Conservation (phyloP, 2,113 vertebrate genomes). For the Ageneiosus marmoratus region DNA sequence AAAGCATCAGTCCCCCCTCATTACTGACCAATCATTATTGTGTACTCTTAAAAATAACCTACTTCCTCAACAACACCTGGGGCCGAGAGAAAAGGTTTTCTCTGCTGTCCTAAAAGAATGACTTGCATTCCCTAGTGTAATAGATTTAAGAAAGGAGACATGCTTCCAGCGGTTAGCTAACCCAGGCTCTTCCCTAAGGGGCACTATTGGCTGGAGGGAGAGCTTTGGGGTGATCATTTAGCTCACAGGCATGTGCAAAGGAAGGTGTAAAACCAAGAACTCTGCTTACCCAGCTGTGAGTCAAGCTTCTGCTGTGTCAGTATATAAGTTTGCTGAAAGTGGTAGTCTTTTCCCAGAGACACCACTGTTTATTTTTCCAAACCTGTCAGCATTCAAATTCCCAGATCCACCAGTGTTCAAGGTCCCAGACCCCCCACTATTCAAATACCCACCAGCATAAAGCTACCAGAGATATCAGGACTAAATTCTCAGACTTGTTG, state of each 20-base stretch:
- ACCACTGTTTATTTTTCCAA: not conserved
- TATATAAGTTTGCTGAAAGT: not conserved
- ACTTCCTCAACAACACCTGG: not conserved
- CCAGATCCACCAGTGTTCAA: not conserved
- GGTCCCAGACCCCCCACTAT: not conserved
- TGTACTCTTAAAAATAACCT: not conserved
- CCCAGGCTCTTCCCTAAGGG: not conserved
- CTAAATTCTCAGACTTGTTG: not conserved
- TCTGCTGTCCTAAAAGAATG: not conserved
- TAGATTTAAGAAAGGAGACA: not conserved
- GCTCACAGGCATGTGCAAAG: no score
- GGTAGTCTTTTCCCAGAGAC: not conserved
- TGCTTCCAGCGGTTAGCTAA: not conserved
- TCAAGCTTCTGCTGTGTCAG: not conserved
- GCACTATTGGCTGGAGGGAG: not conserved
- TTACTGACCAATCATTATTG: not conserved
- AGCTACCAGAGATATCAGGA: not conserved
- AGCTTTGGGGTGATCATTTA: slow-evolving; percentile 8
- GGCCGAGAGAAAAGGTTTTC: not conserved
- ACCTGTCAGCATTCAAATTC: not conserved
- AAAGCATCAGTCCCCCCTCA: not conserved
- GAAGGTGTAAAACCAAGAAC: not conserved
- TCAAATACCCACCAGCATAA: not conserved
- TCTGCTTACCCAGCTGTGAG: not conserved
- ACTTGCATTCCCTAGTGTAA: not conserved